A percentile compares a stretch with the other conserved stretches of the same genome.
phyloP scores from a whole-genome alignment of 1,140 invertebrate genomes.

The Musca vetustissima region DNA sequence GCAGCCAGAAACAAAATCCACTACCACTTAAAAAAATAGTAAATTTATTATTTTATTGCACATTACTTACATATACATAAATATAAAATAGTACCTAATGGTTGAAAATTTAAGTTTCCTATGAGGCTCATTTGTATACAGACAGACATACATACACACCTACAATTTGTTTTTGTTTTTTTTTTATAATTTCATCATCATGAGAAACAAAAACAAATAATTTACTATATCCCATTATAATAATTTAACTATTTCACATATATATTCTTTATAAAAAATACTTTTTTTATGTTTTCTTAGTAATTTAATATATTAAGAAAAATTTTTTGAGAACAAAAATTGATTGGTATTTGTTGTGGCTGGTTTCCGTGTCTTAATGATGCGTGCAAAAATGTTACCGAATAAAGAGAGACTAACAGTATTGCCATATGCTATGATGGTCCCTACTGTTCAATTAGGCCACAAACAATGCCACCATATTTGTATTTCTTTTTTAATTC shows the following conservation, averaged over 20 bases:
- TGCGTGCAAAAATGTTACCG: too few species aligned
- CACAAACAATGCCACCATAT: too few species aligned
- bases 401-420: too few species aligned
- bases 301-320: constrained; percentile 11
- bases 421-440: too few species aligned
- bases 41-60: constrained; percentile 13
- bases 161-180: constrained; percentile 30
- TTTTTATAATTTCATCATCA: too few species aligned
- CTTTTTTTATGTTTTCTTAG: constrained; percentile 10
- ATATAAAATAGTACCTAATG: constrained; percentile 34
- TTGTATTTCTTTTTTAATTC: too few species aligned
- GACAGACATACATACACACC: constrained; percentile 18
- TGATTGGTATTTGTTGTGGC: neutral
- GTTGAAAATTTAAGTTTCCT: constrained; percentile 56
- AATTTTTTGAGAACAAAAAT: constrained; percentile 7
- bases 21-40: neutral
- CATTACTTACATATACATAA: constrained; percentile 9
- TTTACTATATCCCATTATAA: constrained; percentile 12
- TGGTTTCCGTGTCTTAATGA: too few species aligned
- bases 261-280: constrained; percentile 13
- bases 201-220: constrained; percentile 5
- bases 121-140: constrained; percentile 51
- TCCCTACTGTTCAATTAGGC: too few species aligned
- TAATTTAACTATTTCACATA: neutral
- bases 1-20: neutral